These are phyloP conservation scores for Apis mellifera DNA, from an alignment of 1,140 invertebrate species.

Conservation along the genomic window DNA sequence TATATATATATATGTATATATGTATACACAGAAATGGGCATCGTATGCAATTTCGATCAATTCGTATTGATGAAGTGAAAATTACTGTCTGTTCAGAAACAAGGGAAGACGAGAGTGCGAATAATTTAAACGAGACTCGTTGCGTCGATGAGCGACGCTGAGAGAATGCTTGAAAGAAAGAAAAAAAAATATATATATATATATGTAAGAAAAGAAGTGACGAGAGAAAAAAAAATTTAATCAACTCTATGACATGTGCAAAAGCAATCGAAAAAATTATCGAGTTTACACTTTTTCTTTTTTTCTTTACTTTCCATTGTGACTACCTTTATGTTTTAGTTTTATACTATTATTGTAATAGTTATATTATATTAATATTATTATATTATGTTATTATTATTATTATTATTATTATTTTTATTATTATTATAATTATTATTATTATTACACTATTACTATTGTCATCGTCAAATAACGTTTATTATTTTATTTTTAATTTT, in stretches of 20 bases:
- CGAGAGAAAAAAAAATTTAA: background rate
- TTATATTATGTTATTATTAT: constrained; percentile 3
- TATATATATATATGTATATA: background rate
- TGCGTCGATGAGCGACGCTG: background rate
- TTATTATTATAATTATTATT: constrained; percentile 53
- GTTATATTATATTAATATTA: constrained; percentile 61
- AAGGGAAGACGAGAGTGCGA: background rate
- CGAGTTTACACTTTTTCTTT: constrained; percentile 46
- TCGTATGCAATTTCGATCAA: constrained; percentile 18
- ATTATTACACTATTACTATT: constrained; percentile 60
- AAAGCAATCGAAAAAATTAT: constrained; percentile 50
- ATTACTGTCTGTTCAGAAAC: background rate
- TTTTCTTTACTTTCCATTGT: constrained; percentile 69
- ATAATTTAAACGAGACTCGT: background rate
- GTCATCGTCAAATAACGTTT: constrained; percentile 66
- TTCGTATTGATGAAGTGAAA: background rate
- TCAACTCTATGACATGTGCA: constrained; percentile 39
- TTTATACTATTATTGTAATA: constrained; percentile 56
- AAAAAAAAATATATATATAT: background rate
- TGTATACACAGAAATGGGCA: background rate
- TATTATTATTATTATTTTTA: constrained; percentile 63
- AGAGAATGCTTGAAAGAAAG: background rate
- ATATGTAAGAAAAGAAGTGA: background rate
- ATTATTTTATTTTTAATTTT: constrained; percentile 73
- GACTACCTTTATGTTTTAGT: constrained; percentile 61